Conservation (phyloP, 2,888 invertebrate genomes). For the Troides oblongomaculatus region DNA sequence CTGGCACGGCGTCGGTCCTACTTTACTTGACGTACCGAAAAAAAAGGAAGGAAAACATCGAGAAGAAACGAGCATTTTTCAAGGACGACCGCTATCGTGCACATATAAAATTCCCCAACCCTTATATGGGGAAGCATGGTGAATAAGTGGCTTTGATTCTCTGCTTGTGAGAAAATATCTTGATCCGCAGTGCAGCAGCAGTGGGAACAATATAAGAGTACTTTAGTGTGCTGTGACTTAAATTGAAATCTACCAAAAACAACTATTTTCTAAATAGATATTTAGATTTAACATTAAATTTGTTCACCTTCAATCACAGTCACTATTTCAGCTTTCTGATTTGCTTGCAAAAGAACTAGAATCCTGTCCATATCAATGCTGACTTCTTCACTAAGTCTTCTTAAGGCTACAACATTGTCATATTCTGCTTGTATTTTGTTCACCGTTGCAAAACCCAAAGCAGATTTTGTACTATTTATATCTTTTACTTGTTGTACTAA, state of each 20-base stretch:
- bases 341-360: constrained; percentile 86
- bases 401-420: constrained; percentile 89
- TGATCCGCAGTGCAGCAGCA: too few relatives aligned
- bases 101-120: too few relatives aligned
- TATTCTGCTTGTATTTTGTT: constrained; percentile 90
- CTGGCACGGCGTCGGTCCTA: too few relatives aligned
- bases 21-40: too few relatives aligned
- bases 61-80: too few relatives aligned
- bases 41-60: too few relatives aligned
- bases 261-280: not conserved
- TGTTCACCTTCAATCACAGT: constrained; percentile 43
- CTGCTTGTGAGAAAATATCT: too few relatives aligned
- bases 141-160: too few relatives aligned
- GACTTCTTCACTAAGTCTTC: constrained; percentile 87
- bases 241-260: not conserved
- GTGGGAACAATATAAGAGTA: too few relatives aligned
- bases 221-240: too few relatives aligned
- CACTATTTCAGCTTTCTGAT: constrained; percentile 48
- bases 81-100: too few relatives aligned
- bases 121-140: too few relatives aligned
- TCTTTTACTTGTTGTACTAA: constrained; percentile 90
- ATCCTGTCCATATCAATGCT: constrained; percentile 88
- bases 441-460: constrained; percentile 81
- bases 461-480: constrained; percentile 79
- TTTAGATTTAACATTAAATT: not conserved